A percentile compares a stretch with the other conserved stretches of the same genome.
phyloP scores from a whole-genome alignment of 2,113 vertebrate genomes.

The Phrynosoma blainvillii region DNA sequence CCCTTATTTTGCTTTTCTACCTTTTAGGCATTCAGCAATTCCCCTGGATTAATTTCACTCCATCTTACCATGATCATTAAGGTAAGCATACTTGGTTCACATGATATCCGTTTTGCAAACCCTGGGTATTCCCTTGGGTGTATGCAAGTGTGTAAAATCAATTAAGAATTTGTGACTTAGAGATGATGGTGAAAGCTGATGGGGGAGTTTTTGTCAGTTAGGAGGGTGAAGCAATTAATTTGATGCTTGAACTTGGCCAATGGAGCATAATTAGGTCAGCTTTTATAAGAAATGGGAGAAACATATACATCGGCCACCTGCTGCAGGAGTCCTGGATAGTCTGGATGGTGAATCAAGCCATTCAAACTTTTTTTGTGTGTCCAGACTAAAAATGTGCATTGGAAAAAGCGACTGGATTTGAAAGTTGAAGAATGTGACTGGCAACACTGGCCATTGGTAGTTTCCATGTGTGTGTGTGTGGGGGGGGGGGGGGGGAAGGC shows the following conservation, averaged over 20 bases:
- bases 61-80: constrained; percentile 30
- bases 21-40: constrained; percentile 48
- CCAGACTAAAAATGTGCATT: neutral
- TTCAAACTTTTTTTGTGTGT: neutral
- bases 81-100: constrained; percentile 54
- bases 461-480: no score
- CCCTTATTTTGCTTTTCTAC: neutral
- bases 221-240: constrained; percentile 1
- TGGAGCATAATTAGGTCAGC: neutral
- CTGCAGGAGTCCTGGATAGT: neutral
- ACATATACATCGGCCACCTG: neutral
- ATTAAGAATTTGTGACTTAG: neutral
- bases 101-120: neutral
- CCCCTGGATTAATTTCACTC: constrained; percentile 7
- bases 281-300: neutral
- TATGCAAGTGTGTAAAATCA: constrained; percentile 1
- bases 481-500: no score
- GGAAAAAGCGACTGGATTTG: neutral
- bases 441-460: neutral
- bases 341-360: neutral
- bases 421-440: no score
- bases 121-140: neutral
- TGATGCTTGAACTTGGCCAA: neutral
- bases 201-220: neutral
- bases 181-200: neutral